Base-by-base conservation (phyloP, 2,113 vertebrate species). In the Lycaon pictus region DNA sequence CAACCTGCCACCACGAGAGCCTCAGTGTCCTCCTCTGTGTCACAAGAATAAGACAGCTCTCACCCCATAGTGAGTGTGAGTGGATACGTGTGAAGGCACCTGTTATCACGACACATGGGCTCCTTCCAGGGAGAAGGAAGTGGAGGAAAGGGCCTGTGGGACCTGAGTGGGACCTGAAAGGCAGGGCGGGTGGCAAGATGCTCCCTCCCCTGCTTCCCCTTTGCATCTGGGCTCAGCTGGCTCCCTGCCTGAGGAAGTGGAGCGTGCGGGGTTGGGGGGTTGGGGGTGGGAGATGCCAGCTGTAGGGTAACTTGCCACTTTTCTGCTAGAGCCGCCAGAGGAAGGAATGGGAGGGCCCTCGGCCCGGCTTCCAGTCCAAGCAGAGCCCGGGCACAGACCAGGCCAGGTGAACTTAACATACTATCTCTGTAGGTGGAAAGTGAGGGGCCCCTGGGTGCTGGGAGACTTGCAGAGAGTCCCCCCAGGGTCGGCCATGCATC, bases 11-110 rank as follows among this genome's bases (percentile, higher is more conserved):
- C 19, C 25, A 0, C 0, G 2, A 23, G 37, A 69, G 27, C 35
- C 56, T 89, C 43, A 0, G 7, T 0, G 29, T 4, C 37, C 74
- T 9, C 23, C 4, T 23, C 62, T 6, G 35, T 8, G 25, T 29
- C 1, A 10, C 1, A 23, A 76, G 12, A 55, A 22, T 32, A 2
- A 17, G 58, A 23, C 17, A 2, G 4, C 29, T 63, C n/a, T 20
- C 53, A 4, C 25, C 13, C 1, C 0, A 19, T 7, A 1, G 55
- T 10, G 3, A 0, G 35, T 0, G 1, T 19, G 53, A 8, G 2
- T 5, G 23, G 5, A 0, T 0, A 4, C 0, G 10, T 0, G 0
- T 3, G 12, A 2, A 22, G 43, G 17, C 5, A 13, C 20, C 25
- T 20, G 11, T 3, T 3, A 5, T 7, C 0, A 3, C 10, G 3